Evolutionary conservation across 2,113 vertebrate species (phyloP).

Genomic region (Pelecanus crispus): DNA sequence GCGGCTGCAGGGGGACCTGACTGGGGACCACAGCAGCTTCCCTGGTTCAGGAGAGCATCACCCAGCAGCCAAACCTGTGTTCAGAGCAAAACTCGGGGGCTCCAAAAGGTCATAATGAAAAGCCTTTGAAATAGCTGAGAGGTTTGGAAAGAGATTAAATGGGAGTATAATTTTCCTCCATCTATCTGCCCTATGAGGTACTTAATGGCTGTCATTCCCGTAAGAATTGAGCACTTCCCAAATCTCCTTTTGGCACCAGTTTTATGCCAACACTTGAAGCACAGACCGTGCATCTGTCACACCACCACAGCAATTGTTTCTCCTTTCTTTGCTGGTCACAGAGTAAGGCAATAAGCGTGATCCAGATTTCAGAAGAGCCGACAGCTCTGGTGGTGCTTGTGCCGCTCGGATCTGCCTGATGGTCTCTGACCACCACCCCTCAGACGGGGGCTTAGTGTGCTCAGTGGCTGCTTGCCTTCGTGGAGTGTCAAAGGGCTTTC

Average conservation of each 20-base stretch:
- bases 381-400: not conserved
- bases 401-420: not conserved
- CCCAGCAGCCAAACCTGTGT: fast-evolving
- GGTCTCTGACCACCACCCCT: not conserved
- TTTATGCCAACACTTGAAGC: not conserved
- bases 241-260: not conserved
- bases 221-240: not conserved
- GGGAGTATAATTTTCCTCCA: not conserved
- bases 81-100: not conserved
- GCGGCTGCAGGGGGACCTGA: not conserved
- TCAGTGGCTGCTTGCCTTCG: not conserved
- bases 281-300: not conserved
- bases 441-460: not conserved
- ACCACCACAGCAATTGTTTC: not conserved
- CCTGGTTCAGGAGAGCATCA: not conserved
- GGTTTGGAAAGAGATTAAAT: not conserved
- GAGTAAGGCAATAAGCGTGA: not conserved
- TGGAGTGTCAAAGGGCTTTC: not conserved
- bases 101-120: not conserved
- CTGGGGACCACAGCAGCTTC: not conserved
- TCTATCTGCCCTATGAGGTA: not conserved
- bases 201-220: not conserved
- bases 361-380: not conserved
- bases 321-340: not conserved
- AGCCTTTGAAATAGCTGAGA: not conserved